Evolutionary conservation across 1,140 invertebrate genomes (phyloP), one percentile per base, ranked within the genome.

Genomic region (Forficula auricularia): DNA sequence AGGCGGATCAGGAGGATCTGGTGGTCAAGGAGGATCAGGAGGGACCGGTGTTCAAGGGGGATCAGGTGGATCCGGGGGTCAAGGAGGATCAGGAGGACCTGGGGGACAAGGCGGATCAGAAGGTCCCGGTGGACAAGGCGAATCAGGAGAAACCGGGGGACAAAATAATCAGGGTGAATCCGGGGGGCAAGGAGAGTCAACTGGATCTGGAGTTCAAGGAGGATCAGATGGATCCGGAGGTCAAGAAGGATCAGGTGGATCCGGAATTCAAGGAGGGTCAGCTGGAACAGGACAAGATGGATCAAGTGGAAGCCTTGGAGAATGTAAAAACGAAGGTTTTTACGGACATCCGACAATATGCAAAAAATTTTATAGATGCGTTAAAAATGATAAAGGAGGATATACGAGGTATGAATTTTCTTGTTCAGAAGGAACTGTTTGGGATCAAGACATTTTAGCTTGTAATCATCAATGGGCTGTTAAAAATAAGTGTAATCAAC

Each of bases 301-400:
- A 41, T 20, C 19, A 13, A 12, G 22, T 14, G 14, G 19, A 18
- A 8, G 30, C 12, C 14, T 6, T 6, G 14, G 18, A 39, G 20
- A 18, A 18, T 6, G n/a, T 20, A 41, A 41, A 9, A 13, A 20
- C 20, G 38, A 39, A 15, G 80, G 78, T 48, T 82, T 78, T 58
- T 63, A 76, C 47, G 68, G 70, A 30, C 72, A 81, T 60, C 65
- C 62, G 30, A 58, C 65, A 46, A 70, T 84, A 54, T 87, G 82
- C 53, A 70, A 62, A 45, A 79, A 79, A 57, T 85, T 84, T 56
- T 82, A 82, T 53, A 70, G 79, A 58, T 85, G 82, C 59, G 74
- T 83, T 15, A 64, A 65, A 42, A 66, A 71, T 44, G 68, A 67
- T 0, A 52, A 62, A 22, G 65, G 61, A 40, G 61, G 58, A 2